phyloP scores from a whole-genome alignment of 2,888 invertebrate genomes.

The Caradrina clavipalpis region DNA sequence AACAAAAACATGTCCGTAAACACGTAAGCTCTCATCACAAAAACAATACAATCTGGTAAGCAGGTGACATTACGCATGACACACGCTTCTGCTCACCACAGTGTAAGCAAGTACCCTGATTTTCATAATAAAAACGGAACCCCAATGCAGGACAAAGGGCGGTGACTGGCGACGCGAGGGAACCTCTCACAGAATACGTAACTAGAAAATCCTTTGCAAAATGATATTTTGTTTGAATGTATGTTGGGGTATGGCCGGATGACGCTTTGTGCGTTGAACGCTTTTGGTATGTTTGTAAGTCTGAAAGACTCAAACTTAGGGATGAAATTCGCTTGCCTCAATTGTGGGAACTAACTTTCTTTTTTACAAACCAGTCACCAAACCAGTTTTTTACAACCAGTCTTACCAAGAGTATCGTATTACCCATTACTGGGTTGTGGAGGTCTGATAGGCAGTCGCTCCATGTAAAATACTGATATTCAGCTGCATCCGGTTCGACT shows the following conservation, averaged over 20 bases:
- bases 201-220: constrained; percentile 60
- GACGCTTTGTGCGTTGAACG: constrained; percentile 53
- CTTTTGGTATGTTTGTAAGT: constrained; percentile 17
- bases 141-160: constrained; percentile 61
- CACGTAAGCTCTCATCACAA: constrained; percentile 38
- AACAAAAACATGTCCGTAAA: constrained; percentile 17
- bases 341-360: background rate
- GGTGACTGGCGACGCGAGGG: constrained; percentile 58
- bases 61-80: constrained; percentile 63
- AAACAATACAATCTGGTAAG: constrained; percentile 54
- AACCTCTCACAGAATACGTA: constrained; percentile 63
- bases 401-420: too few relatives aligned
- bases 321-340: background rate
- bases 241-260: constrained; percentile 26
- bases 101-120: constrained; percentile 63
- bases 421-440: too few relatives aligned
- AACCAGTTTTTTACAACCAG: too few relatives aligned
- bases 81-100: constrained; percentile 49
- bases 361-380: too few relatives aligned
- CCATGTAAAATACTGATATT: too few relatives aligned
- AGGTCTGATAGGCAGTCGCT: too few relatives aligned
- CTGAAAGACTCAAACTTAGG: background rate
- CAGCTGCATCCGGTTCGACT: too few relatives aligned
- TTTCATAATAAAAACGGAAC: constrained; percentile 68
- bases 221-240: constrained; percentile 56